phyloP scores from a whole-genome alignment of 2,113 vertebrate species.

The Otus sunia region DNA sequence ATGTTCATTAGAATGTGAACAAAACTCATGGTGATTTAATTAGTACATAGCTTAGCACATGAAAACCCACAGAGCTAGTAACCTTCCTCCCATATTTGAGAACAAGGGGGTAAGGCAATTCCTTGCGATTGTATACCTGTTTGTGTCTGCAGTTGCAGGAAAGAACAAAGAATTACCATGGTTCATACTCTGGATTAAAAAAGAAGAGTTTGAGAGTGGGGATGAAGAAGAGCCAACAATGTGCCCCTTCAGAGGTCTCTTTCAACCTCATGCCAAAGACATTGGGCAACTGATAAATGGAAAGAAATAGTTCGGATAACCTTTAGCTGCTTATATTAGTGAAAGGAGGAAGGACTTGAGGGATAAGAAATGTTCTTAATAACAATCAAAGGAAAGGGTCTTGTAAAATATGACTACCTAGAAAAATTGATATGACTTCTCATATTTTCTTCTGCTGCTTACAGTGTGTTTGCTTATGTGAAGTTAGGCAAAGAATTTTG shows the following conservation, averaged over 20 bases:
- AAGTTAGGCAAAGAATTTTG: not conserved
- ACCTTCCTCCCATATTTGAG: not conserved
- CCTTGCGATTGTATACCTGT: not conserved
- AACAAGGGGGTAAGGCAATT: not conserved
- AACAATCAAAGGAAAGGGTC: not conserved
- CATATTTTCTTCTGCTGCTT: not conserved
- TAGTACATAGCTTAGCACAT: not conserved
- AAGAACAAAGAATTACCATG: not conserved
- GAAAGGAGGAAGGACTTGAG: not conserved
- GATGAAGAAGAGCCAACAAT: not conserved
- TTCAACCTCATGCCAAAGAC: not conserved
- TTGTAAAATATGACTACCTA: not conserved
- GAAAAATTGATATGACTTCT: not conserved
- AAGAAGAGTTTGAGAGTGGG: not conserved
- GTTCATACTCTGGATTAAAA: not conserved
- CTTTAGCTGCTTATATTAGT: not conserved
- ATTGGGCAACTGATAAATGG: not conserved
- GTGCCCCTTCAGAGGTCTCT: not conserved
- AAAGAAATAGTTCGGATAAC: not conserved
- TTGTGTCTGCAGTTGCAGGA: not conserved
- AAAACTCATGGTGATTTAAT: not conserved
- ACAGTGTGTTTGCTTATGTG: not conserved
- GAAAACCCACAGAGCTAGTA: not conserved
- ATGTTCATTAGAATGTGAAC: not conserved
- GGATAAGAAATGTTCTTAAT: not conserved